Conservation (phyloP, 23 tunicate species). For the Botrylloides violaceus region DNA sequence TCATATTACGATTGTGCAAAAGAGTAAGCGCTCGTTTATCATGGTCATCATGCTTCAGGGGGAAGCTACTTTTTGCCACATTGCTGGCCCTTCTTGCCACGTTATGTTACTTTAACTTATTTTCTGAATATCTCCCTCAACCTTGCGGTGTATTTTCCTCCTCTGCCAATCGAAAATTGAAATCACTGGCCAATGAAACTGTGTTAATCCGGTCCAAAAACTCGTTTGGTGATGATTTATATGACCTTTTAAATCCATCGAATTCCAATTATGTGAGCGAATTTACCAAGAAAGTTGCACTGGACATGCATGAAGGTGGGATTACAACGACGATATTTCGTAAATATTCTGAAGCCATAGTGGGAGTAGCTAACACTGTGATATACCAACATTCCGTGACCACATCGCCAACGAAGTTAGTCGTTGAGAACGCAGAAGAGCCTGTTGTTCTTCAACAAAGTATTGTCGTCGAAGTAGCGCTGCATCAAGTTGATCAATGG, state of each 20-base stretch:
- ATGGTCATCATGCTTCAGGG: constrained; percentile 9
- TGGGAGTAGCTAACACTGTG: constrained; percentile 6
- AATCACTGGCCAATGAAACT: constrained; percentile 4
- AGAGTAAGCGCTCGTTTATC: constrained; percentile 13
- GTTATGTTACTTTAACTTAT: constrained; percentile 20
- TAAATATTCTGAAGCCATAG: not conserved
- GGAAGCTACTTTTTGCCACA: constrained; percentile 5
- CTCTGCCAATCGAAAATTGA: not conserved
- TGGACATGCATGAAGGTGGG: not conserved
- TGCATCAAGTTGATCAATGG: not conserved
- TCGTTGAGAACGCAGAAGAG: not conserved
- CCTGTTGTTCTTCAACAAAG: not conserved
- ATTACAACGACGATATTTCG: not conserved
- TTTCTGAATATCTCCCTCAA: constrained; percentile 7
- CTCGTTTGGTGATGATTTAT: not conserved
- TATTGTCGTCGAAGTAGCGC: not conserved
- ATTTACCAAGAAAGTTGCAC: constrained; percentile 10
- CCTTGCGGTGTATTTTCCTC: not conserved
- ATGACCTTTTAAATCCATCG: not conserved
- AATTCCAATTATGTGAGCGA: not conserved
- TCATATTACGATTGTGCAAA: constrained; percentile 16
- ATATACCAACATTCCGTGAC: not conserved
- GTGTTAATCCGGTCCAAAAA: not conserved
- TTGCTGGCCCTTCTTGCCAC: constrained; percentile 7
- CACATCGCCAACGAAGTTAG: not conserved